Evolutionary conservation across 2,797 vertebrate species (phyloP).

Genomic region (Malacoraja senta): DNA sequence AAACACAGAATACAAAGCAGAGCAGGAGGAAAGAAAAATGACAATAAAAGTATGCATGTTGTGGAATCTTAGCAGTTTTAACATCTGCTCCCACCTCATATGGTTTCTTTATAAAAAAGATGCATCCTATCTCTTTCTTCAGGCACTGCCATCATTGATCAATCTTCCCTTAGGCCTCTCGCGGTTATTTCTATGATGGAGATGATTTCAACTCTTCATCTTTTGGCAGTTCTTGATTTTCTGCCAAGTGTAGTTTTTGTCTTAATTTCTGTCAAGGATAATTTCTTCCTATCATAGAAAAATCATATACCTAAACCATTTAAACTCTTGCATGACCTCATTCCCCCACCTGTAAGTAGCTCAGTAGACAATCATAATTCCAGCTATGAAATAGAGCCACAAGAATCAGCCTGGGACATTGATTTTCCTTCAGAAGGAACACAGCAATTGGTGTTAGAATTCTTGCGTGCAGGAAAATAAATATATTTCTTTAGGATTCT

Average conservation of each 20-base stretch:
- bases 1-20: background rate
- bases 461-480: background rate
- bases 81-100: background rate
- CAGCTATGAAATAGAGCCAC: background rate
- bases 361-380: background rate
- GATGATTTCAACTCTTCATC: slow-evolving; percentile 79
- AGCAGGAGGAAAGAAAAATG: background rate
- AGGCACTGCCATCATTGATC: background rate
- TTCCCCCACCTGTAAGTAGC: too few species aligned
- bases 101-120: background rate
- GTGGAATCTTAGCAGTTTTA: too few species aligned
- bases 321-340: background rate
- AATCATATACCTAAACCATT: background rate
- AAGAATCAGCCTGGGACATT: background rate
- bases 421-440: too few species aligned
- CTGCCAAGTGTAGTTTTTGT: slow-evolving; percentile 88
- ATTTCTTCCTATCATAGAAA: background rate
- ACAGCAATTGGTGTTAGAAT: background rate
- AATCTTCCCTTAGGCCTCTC: background rate
- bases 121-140: too few species aligned
- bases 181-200: slow-evolving; percentile 52
- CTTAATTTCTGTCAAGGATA: slow-evolving; percentile 60
- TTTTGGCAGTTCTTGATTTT: slow-evolving; percentile 79
- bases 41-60: background rate
- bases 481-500: background rate